A percentile compares a stretch with the other conserved stretches of the same genome.
phyloP scores from a whole-genome alignment of 2,888 invertebrate genomes.

The Philopedon plagiatum region DNA sequence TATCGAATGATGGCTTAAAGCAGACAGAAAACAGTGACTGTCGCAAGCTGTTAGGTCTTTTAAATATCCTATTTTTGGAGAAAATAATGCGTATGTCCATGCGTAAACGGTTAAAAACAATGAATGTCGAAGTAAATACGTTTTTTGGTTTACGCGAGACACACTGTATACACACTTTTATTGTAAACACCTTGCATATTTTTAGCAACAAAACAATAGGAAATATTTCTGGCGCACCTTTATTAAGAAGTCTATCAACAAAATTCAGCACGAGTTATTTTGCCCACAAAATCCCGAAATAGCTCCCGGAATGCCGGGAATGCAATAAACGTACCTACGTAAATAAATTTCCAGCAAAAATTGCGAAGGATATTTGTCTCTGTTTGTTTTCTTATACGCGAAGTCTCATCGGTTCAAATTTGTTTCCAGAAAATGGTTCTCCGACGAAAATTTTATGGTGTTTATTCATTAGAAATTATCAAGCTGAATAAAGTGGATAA shows the following conservation, averaged over 20 bases:
- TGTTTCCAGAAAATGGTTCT: slow-evolving; percentile 17
- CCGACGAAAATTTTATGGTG: background rate
- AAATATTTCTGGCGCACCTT: background rate
- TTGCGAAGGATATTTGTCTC: slow-evolving; percentile 22
- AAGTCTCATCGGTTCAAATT: slow-evolving; percentile 18
- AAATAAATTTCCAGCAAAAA: slow-evolving; percentile 29
- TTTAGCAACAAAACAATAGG: background rate
- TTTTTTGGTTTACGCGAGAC: too few species aligned
- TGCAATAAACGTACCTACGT: slow-evolving; percentile 37
- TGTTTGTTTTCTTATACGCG: slow-evolving; percentile 20
- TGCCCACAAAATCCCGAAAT: slow-evolving; percentile 34
- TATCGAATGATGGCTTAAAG: too few species aligned
- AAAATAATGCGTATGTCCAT: too few species aligned
- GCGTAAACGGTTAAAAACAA: too few species aligned
- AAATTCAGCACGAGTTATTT: slow-evolving; percentile 24
- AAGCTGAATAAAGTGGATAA: background rate
- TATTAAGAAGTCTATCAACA: background rate
- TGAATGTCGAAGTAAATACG: too few species aligned
- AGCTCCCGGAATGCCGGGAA: slow-evolving; percentile 25
- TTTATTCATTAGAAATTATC: slow-evolving; percentile 1
- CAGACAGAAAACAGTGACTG: too few species aligned
- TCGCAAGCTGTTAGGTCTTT: too few species aligned
- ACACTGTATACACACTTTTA: too few species aligned
- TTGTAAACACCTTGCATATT: too few species aligned
- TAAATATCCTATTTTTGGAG: too few species aligned